Conservation (phyloP, 2,888 invertebrate genomes). For the Ischnura elegans region DNA sequence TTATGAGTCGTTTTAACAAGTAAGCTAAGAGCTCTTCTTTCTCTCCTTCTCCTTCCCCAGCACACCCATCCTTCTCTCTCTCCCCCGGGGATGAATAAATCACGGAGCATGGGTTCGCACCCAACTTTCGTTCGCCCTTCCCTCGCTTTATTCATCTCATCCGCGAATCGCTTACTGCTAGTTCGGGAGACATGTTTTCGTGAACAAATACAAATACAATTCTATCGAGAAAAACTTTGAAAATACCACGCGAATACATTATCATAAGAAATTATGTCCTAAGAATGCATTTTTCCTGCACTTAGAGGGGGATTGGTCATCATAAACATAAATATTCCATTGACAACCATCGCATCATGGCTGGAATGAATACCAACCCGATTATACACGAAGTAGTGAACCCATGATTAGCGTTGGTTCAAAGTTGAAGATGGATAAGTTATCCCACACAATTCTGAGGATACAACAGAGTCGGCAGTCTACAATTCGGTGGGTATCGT, state of each 20-base stretch:
- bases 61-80: neutral
- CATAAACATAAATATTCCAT: no score
- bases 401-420: no score
- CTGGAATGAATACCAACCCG: no score
- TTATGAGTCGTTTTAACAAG: conserved; percentile 35
- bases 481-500: no score
- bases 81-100: neutral
- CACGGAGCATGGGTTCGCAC: neutral
- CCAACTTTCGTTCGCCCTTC: neutral
- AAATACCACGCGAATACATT: neutral
- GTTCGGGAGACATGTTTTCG: neutral
- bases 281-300: no score
- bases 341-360: no score
- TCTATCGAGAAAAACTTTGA: neutral
- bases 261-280: neutral
- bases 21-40: conserved; percentile 6
- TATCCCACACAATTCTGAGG: no score
- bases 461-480: no score
- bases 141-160: neutral
- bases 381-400: no score
- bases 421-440: no score
- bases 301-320: no score
- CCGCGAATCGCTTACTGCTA: neutral
- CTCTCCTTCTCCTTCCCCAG: neutral
- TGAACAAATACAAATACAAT: neutral